A percentile compares a stretch with the other conserved stretches of the same genome.
These are phyloP conservation scores for Tapirus indicus DNA, from an alignment of 2,797 vertebrate species.

Conservation along the genomic window DNA sequence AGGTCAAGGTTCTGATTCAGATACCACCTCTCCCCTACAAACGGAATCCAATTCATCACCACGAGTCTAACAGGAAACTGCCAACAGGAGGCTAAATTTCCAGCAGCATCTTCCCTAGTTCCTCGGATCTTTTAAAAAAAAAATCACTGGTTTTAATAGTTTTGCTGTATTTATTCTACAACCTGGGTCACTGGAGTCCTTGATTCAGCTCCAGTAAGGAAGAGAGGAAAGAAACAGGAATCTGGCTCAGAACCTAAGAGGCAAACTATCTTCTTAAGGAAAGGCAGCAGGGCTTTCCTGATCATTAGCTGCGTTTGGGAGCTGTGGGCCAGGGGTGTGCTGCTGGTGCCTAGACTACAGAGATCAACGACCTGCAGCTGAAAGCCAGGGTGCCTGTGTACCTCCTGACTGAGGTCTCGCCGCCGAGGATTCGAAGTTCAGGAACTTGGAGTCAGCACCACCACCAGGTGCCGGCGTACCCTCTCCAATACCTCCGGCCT, in stretches of 20 bases:
- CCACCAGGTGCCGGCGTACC: neutral
- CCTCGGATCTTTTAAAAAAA: neutral
- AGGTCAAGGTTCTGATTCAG: neutral
- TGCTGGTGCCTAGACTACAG: neutral
- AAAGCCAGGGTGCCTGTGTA: neutral
- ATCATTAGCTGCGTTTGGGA: accelerated
- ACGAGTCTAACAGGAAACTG: neutral
- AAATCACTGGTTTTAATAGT: neutral
- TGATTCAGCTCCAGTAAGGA: neutral
- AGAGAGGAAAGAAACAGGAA: neutral
- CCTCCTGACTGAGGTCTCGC: neutral
- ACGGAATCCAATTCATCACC: neutral
- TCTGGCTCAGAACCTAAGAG: neutral
- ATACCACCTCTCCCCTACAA: neutral
- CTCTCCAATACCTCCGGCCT: neutral
- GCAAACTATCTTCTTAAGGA: neutral
- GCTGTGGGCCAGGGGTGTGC: neutral
- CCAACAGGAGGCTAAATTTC: neutral
- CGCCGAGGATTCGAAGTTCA: neutral
- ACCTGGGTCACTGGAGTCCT: neutral
- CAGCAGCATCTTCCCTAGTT: neutral
- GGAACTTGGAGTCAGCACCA: neutral
- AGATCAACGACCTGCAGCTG: neutral
- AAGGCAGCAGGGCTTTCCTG: neutral
- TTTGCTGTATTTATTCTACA: neutral